Evolutionary conservation across 2,888 invertebrate genomes (phyloP), one percentile per base, ranked within the genome.

Genomic region (Drosophila subsilvestris): DNA sequence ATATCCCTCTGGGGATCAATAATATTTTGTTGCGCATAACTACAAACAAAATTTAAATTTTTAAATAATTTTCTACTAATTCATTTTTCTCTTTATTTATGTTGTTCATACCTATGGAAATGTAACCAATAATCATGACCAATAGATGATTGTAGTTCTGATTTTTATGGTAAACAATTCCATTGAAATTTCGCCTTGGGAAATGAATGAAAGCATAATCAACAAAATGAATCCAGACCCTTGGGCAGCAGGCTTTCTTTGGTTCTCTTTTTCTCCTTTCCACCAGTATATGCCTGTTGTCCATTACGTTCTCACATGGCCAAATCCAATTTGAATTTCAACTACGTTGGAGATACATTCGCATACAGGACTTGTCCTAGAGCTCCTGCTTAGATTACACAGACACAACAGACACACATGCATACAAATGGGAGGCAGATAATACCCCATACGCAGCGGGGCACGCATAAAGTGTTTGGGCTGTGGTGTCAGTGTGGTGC

Each of bases 271-370:
- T 32, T 22, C 25, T 6, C n/a, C 14, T 10, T 27, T 22, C 42
- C n/a, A n/a, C n/a, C n/a, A n/a, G n/a, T 17, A 45, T 55, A 45
- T 50, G 54, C 62, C 43, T 32, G 43, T 63, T 56, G 70, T 56
- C 69, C 69, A 51, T 61, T 61, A 69, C 69, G 55, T 48, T 43
- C 17, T 37, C 37, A 14, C 37, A 14, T 14, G 37, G 37, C 37
- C 25, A 53, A 70, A 50, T 76, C 45, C 67, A 72, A 79, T 79
- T 77, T 84, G 69, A 76, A 68, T 79, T 74, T 55, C 37, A 69
- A 69, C 68, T 63, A 66, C 22, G 58, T 37, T 50, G 18, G 5
- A 43, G 61, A 49, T 45, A 55, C 57, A 58, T 27, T 44, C 48
- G 49, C 50, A 37, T 27, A 57, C 14, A 45, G 68, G n/a, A 37